Base-by-base conservation (phyloP, 2,888 invertebrate genomes). In the Eupithecia inturbata region DNA sequence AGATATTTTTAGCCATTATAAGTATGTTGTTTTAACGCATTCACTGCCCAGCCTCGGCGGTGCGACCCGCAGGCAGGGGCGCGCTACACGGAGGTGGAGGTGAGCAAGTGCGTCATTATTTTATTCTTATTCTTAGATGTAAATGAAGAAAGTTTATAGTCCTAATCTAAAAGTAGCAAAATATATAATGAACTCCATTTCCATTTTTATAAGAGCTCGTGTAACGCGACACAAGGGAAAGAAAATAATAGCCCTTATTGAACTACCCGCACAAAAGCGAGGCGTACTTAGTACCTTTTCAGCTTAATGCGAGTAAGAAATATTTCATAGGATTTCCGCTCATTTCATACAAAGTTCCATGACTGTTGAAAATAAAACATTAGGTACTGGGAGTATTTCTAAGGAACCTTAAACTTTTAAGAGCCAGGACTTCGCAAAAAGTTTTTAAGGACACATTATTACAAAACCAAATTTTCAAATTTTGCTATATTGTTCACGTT, bases 301-400 rank as follows among this genome's bases (percentile, higher is more conserved):
- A 71, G 57, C 66, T 39, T 57, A 57, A 57, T 53, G 57, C 57
- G 22, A 26, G 57, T 26, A 41, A 39, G 22, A 60, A 62, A 33
- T 72, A 72, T 72, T 72, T 72, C 62, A 72, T 62, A 67, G 67
- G 71, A 72, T 72, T 72, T 72, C 67, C 71, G 67, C 45, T 62
- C 67, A 31, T 57, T 71, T 67, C 67, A 72, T 45, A 53, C 22
- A 62, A 62, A 66, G 53, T 31, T 19, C 22, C 49, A 36, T 62
- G 62, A 22, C 31, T 36, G 28, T 71, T 57, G 66, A 62, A 62
- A 62, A 70, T 70, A 70, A 70, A 45, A 69, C 39, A 26, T 41
- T 60, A 39, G 60, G 39, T 12, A 64, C n/a, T 33, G 39, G 39
- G 14, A 39, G 26, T 57, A 22, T 57, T 53, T 22, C 16, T 3